Base-by-base conservation (phyloP, 2,797 vertebrate genomes). In the Pampus argenteus region DNA sequence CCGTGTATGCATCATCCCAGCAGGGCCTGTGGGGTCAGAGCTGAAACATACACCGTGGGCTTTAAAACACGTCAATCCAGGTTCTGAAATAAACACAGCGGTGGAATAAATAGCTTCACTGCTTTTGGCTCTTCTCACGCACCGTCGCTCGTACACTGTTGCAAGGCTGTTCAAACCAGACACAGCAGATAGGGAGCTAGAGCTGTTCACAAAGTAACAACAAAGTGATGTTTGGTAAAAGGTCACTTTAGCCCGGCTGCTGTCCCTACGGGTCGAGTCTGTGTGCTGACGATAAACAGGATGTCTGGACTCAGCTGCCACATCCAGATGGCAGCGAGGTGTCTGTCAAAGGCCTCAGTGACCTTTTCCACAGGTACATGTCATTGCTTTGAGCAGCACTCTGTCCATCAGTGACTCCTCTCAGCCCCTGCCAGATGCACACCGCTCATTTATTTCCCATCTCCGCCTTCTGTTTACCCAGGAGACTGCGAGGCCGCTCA, bases 401-500 rank as follows among this genome's bases (percentile, higher is more conserved):
- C 29, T 20, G 66, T 26, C 36, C 71, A 45, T 76, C 78, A 66
- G 59, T 26, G 61, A 66, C 63, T 79, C 71, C 75, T 66, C 76
- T 87, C 59, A 63, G 70, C 34, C 18, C 4, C 78, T 18, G 72
- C 73, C 86, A 87, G 78, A 81, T 70, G 75, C 76, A 73, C 78
- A 68, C 71, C 45, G 78, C 82, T 82, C 85, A 69, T 87, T 86
- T 83, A 85, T 86, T 79, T 77, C 86, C 69, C 80, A 70, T 76
- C 86, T 70, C 57, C 42, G 8, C 62, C 76, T 17, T 71, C 69
- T 86, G 83, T 89, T 88, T 86, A 88, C 88, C 82, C 81, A 77
- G 79, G 79, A 66, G 81, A 72, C 82, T 66, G 58, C 0, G 48
- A 72, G 68, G 79, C 68, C 31, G 56, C 81, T 58, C 36, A 67